Base-by-base conservation (phyloP, 2,888 invertebrate genomes). In the Camponotus fellah region DNA sequence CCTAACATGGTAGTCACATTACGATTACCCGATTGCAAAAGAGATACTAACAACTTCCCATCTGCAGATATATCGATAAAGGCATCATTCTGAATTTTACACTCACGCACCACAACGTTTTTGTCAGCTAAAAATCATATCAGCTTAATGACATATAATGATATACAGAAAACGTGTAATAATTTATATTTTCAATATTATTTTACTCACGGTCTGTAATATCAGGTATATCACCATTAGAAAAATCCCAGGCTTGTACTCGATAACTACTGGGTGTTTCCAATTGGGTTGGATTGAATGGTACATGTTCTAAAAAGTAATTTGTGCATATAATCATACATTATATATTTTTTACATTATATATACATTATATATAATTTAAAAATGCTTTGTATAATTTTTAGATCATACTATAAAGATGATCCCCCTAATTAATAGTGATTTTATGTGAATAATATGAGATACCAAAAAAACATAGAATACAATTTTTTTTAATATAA, bases 1-100 rank as follows among this genome's bases (percentile, higher is more conserved):
- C 97, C 97, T 88, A 98, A 95, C 95, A 97, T 96, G 86, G 97
- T 97, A 87, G 97, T 97, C 32, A 97, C 96, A 92, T 96, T 96
- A 72, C 97, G 95, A 87, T 97, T 96, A 56, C 97, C 97, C 9
- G 97, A 96, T 1, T 97, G 97, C 40, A 97, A 95, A 86, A 98
- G 95, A 0, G 98, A 97, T 9, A 97, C 98, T 85, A 98, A 95
- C 79, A 97, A 95, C 43, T 96, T 96, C 26, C 98, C 98, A 93
- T 98, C 97, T 84, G 96, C 96, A 14, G 98, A 98, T 91, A 98
- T 97, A 93, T 98, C 98, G 88, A 98, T 97, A 93, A 97, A 98
- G 43, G 98, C 98, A 93, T 98, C 98, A 93, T 98, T 98, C 95
- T 98, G 98, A 85, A 98, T 97, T 93, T 97, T 97, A 94, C 98